Base-by-base conservation (phyloP, 2,113 vertebrate genomes). In the Odontesthes bonariensis region DNA sequence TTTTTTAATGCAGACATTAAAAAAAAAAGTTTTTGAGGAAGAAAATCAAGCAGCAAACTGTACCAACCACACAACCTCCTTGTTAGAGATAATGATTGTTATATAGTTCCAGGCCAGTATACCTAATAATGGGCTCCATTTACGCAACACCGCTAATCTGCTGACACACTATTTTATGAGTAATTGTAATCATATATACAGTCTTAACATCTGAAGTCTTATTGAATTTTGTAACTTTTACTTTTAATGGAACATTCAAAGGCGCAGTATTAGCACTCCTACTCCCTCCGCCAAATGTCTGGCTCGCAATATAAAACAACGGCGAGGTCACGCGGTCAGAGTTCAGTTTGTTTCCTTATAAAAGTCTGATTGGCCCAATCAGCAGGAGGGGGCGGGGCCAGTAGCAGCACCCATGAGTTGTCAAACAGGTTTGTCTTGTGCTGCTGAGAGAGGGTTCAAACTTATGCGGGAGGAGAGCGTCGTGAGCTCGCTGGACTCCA, bases 341-440 rank as follows among this genome's bases (percentile, higher is more conserved):
- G 33, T 33, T 62, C 56, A 23, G 38, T 6, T 19, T 40, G 14
- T 49, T 86, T 89, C 83, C 86, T 87, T 72, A 40, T 61, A 32
- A 38, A 33, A 42, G 19, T 57, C 16, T 42, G 59, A 72, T 51
- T 64, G 86, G 88, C 16, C 85, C 77, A 85, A 79, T 81, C 61
- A 32, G 63, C 1, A 27, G 17, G 38, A 53, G 49, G 85, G 74
- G 88, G 86, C 75, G 75, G 90, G 46, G 54, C 72, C 56, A 79
- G 52, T 57, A 77, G 23, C 44, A 40, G 70, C 73, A 53, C 75
- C 56, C 64, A 54, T 49, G 70, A 84, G 83, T 86, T 87, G 87
- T 92, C 79, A 87, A 75, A 93, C 94, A 92, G 90, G 94, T 93
- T 92, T 64, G 68, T 70, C 88, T 76, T 77, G 70, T 60, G 75